phyloP scores from a whole-genome alignment of 64 coral and sea anemone species.

The Catalaphyllia jardinei region DNA sequence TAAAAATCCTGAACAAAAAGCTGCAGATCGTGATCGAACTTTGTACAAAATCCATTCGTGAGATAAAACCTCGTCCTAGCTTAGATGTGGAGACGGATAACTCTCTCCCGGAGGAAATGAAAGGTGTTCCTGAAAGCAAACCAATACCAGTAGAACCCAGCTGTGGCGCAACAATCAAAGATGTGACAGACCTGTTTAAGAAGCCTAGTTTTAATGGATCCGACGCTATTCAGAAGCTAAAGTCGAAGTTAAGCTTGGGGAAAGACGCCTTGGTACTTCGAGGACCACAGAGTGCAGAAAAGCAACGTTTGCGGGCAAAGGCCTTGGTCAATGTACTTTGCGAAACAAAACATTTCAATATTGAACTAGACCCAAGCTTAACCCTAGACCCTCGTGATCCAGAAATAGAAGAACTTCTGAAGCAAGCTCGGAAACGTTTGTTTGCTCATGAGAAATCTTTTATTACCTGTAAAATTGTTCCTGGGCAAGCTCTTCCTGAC shows the following conservation, averaged over 20 bases:
- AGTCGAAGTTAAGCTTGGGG: not conserved
- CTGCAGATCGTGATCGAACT: not conserved
- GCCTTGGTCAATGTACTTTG: not conserved
- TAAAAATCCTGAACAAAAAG: not conserved
- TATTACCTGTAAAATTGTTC: conserved; percentile 9
- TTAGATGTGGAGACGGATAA: not conserved
- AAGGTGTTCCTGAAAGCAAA: not conserved
- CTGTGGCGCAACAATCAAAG: not conserved
- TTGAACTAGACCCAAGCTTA: not conserved
- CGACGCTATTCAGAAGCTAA: not conserved
- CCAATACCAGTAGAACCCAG: not conserved
- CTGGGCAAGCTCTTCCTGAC: not conserved
- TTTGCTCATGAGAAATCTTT: conserved; percentile 53
- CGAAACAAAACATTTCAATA: conserved; percentile 1
- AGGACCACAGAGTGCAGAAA: not conserved
- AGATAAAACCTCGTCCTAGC: conserved; percentile 16
- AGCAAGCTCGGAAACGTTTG: conserved; percentile 18
- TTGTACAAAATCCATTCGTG: not conserved
- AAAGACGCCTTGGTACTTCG: conserved; percentile 3
- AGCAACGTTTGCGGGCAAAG: not conserved
- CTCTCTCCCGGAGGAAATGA: conserved; percentile 17
- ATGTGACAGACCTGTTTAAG: not conserved
- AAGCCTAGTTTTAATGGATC: not conserved
- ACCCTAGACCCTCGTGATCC: not conserved
- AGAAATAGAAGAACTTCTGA: conserved; percentile 3